Base-by-base conservation (phyloP, 2,113 vertebrate species). In the Paracanthobrama guichenoti region DNA sequence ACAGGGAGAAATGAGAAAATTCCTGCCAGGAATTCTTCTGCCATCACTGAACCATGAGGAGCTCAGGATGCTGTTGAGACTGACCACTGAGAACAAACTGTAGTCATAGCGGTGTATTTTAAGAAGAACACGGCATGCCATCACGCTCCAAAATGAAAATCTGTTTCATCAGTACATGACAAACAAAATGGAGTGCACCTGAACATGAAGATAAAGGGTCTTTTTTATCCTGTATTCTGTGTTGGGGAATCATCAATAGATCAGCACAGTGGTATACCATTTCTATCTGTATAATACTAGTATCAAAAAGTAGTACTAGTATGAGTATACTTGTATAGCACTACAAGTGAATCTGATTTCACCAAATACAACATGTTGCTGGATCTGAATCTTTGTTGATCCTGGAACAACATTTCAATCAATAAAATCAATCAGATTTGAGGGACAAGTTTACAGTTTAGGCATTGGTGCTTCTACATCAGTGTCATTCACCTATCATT, bases 21-120 rank as follows among this genome's bases (percentile, higher is more conserved):
- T 69, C 62, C 48, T 72, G 76, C 75, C 76, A 77, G 53, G 60
- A 84, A 67, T 85, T 79, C 5, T 85, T 79, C 75, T 60, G 57
- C 66, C 48, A 73, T 62, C 75, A 72, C 48, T 80, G 76, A 69
- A 82, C 24, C 39, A 48, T 85, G 76, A 59, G 57, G 50, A 62
- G 66, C 55, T 71, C 64, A 42, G 10, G 48, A 84, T 44, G 82
- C 64, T 57, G 83, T 60, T 24, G 28, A 46, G 76, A 53, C 76
- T 80, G 84, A 79, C 76, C 53, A 31, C 73, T n/a, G 62, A 75
- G 77, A 64, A 79, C 75, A 66, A 79, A 80, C 77, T 31, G 31
- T 42, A 73, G 75, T 53, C 64, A 3, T 50, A 57, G 46, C 53
- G 13, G 24, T 66, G 48, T 80, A 81, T 84, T 80, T 80, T 80